Base-by-base conservation (phyloP, 2,113 vertebrate species). In the Phalacrocorax pelagicus region DNA sequence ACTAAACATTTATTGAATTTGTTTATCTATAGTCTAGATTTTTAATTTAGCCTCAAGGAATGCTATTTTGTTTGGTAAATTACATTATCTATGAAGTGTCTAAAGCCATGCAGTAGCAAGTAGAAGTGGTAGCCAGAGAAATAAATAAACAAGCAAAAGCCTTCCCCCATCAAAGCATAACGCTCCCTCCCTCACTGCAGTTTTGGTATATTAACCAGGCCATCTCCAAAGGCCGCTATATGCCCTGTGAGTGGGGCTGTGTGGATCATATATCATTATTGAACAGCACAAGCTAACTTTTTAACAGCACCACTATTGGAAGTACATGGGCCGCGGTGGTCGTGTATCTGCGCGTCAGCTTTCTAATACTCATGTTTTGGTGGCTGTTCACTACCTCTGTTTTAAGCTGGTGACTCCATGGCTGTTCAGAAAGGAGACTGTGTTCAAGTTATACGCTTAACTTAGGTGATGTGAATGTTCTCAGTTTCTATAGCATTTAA, bases 211-310 rank as follows among this genome's bases (percentile, higher is more conserved):
- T 54, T 40, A 57, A n/a, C 46, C 65, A 86, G 61, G 30, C 5
- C 23, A 0, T 34, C 36, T 58, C 46, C 52, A 4, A 36, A 69
- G n/a, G 19, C 1, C 32, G 49, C 22, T 44, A 1, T 8, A 1
- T n/a, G 22, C 46, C 61, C 9, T 11, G 19, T 21, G 32, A 38
- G 30, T 6, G 15, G 42, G 12, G 17, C 66, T 23, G 18, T 6
- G 11, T 17, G 12, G 34, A 12, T 27, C 20, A 2, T 9, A 3
- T 8, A 11, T 8, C 12, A 1, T 6, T 23, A 1, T 26, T 13
- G 36, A 46, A 6, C 51, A 36, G 22, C 44, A 4, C 2, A 0
- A 47, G 34, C 4, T 36, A 9, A 34, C 10, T 32, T n/a, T 40
- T 52, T 19, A 47, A 14, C 8, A 44, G 49, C 65, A 19, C 29